Conservation (phyloP, 2,113 vertebrate species). For the Ia io region DNA sequence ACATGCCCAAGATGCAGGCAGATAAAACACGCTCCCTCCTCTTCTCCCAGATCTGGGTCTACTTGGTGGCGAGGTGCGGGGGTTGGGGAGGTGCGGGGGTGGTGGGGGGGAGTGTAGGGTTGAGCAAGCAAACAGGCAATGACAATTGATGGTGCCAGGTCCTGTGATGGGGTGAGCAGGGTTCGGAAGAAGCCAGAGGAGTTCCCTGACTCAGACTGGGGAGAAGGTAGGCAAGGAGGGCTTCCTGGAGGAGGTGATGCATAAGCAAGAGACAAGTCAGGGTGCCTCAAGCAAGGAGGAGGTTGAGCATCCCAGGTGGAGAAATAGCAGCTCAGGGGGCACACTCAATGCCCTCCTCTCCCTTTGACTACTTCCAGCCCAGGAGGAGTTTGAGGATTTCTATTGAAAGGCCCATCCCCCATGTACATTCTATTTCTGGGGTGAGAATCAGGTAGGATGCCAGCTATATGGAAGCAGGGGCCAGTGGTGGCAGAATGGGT, state of each 20-base stretch:
- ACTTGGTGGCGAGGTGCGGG: not conserved
- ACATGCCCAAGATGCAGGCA: not conserved
- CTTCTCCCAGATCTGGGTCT: not conserved
- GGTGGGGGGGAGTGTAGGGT: too few species aligned
- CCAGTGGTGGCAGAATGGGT: rapidly evolving
- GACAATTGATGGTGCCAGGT: too few species aligned
- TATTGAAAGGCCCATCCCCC: rapidly evolving
- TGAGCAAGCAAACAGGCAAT: not conserved
- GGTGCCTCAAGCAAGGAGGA: not conserved
- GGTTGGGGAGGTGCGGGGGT: rapidly evolving
- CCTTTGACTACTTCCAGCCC: not conserved
- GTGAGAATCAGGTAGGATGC: not conserved
- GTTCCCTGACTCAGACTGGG: not conserved
- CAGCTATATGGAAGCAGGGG: not conserved
- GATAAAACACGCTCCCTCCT: not conserved
- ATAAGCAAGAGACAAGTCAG: not conserved
- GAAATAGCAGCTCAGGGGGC: not conserved
- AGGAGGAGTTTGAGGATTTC: not conserved
- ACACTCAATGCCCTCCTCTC: not conserved
- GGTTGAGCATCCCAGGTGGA: not conserved
- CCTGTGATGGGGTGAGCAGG: not conserved
- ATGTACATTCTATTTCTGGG: not conserved
- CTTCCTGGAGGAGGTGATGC: slow-evolving; percentile 18
- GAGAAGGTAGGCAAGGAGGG: not conserved
- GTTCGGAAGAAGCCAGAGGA: not conserved